Conservation (phyloP, 1,140 invertebrate genomes). For the Dolichoris vasculosae region DNA sequence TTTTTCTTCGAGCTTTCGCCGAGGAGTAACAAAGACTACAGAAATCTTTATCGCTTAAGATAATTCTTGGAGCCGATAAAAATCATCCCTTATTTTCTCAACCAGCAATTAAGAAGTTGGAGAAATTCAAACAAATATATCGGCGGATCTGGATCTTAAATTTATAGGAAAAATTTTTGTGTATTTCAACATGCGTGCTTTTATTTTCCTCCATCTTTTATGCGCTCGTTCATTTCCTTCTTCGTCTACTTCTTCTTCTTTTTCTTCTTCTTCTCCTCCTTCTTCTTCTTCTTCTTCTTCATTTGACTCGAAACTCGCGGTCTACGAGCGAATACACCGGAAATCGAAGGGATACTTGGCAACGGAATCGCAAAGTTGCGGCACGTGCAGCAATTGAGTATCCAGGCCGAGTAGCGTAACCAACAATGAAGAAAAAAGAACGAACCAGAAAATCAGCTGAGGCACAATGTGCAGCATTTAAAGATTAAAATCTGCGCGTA, state of each 20-base stretch:
- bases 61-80: neutral
- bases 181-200: constrained; percentile 6
- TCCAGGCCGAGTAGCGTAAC: constrained; percentile 50
- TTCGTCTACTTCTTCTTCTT: neutral
- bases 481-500: constrained; percentile 46
- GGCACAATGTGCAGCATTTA: constrained; percentile 41
- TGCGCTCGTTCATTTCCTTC: constrained; percentile 34
- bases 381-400: constrained; percentile 50
- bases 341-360: constrained; percentile 54
- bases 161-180: constrained; percentile 38
- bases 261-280: neutral
- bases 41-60: neutral
- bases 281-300: constrained; percentile 41
- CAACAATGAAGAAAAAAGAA: constrained; percentile 30
- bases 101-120: constrained; percentile 9
- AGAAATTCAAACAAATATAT: neutral
- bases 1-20: too few species aligned
- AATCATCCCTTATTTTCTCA: neutral
- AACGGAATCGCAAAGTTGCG: constrained; percentile 53
- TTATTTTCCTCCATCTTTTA: constrained; percentile 47
- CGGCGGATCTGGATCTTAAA: neutral
- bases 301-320: constrained; percentile 37
- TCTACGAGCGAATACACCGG: constrained; percentile 16
- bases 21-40: neutral
- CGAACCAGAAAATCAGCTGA: constrained; percentile 44